Evolutionary conservation across 2,888 invertebrate genomes (phyloP).

Genomic region (Rhagium mordax): DNA sequence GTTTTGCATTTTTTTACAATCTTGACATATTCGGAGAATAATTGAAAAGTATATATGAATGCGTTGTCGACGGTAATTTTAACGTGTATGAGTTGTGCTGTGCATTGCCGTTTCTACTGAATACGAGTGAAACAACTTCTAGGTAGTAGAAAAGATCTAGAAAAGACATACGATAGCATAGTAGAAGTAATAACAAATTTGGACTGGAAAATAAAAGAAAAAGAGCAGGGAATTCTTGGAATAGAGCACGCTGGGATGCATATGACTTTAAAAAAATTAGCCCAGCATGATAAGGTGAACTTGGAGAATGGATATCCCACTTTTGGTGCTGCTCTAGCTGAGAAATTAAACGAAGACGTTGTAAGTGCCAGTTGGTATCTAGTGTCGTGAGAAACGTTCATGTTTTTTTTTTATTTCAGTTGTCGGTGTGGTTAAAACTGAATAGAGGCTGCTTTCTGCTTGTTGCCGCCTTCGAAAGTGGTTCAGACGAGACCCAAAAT

Average conservation of each 20-base stretch:
- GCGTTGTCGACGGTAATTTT: no score
- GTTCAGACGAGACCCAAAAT: conserved; percentile 68
- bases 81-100: no score
- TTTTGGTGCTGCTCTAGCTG: conserved; percentile 75
- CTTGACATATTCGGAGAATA: no score
- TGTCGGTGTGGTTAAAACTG: conserved; percentile 77
- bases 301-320: conserved; percentile 68
- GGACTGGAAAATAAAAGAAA: conserved; percentile 74
- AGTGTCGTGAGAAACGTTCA: conserved; percentile 20
- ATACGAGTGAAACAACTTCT: conserved; percentile 30
- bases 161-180: conserved; percentile 70
- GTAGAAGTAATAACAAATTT: conserved; percentile 69
- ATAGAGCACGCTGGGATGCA: conserved; percentile 85
- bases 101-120: background rate
- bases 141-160: conserved; percentile 55
- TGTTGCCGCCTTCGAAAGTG: conserved; percentile 78
- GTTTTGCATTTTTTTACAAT: no score
- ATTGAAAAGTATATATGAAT: no score
- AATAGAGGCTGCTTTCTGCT: conserved; percentile 87
- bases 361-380: conserved; percentile 67
- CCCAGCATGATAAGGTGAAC: conserved; percentile 75
- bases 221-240: conserved; percentile 71
- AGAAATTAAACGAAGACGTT: conserved; percentile 72
- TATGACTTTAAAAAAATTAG: conserved; percentile 83
- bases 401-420: conserved; percentile 64